phyloP scores from a whole-genome alignment of 2,888 invertebrate genomes.

The Metalampra italica region DNA sequence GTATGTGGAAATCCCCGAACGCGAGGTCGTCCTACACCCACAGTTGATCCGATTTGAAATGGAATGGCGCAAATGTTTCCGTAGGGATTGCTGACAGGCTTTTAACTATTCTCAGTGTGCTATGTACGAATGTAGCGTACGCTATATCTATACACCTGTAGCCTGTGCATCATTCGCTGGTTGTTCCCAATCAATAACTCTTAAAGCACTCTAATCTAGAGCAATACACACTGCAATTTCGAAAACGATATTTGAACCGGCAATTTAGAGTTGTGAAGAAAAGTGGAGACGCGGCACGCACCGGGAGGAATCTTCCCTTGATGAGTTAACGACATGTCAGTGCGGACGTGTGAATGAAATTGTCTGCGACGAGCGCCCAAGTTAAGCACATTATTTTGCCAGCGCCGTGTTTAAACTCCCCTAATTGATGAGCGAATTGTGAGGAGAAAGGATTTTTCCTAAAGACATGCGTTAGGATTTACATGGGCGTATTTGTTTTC shows the following conservation, averaged over 20 bases:
- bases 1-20: background rate
- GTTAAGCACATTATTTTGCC: slow-evolving; percentile 33
- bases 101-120: background rate
- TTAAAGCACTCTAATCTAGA: background rate
- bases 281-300: slow-evolving; percentile 4
- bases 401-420: slow-evolving; percentile 13
- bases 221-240: background rate
- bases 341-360: slow-evolving; percentile 29
- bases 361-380: slow-evolving; percentile 27
- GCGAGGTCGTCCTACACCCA: slow-evolving; percentile 5
- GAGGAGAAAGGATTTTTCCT: slow-evolving; percentile 6
- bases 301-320: slow-evolving; percentile 13
- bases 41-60: slow-evolving; percentile 17
- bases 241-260: background rate
- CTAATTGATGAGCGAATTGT: slow-evolving; percentile 28
- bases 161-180: too few species aligned
- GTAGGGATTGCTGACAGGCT: slow-evolving; percentile 12
- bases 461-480: background rate
- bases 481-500: background rate
- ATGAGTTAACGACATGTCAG: slow-evolving; percentile 37
- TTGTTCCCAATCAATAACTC: too few species aligned
- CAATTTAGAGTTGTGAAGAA: background rate
- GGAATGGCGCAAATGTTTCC: slow-evolving; percentile 15
- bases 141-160: background rate
- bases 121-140: background rate